These are phyloP conservation scores for Centropus bengalensis DNA, from an alignment of 2,113 vertebrate genomes.

Conservation along the genomic window DNA sequence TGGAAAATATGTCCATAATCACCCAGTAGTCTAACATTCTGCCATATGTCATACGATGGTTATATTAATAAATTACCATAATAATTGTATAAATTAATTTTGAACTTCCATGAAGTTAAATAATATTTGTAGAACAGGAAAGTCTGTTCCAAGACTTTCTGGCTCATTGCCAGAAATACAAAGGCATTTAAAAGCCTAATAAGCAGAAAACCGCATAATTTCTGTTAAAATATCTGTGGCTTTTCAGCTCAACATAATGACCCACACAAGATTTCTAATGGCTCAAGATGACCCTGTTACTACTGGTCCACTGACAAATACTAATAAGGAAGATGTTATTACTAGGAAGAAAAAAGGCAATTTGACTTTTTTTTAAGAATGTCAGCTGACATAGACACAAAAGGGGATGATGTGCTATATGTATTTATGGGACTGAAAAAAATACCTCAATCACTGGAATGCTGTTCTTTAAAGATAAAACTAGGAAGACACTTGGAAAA, in stretches of 20 bases:
- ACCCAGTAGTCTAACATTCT: neutral
- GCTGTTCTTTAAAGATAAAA: neutral
- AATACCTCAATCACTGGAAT: neutral
- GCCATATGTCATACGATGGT: neutral
- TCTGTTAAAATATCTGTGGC: neutral
- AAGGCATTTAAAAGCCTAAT: neutral
- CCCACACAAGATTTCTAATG: neutral
- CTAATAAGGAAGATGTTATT: neutral
- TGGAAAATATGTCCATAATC: neutral
- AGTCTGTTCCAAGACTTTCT: neutral
- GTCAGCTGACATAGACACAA: neutral
- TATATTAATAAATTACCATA: conserved; percentile 19
- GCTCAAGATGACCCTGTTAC: neutral
- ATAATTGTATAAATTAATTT: neutral
- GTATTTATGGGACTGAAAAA: neutral
- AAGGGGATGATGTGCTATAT: neutral
- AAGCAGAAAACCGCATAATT: neutral
- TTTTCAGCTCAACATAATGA: neutral
- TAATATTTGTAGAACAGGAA: neutral
- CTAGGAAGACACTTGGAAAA: neutral
- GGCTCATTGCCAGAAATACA: neutral
- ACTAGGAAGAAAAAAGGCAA: neutral
- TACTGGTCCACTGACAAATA: neutral
- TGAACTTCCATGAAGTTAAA: neutral
- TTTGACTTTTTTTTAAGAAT: neutral